Conservation (phyloP, 2,888 invertebrate genomes). For the Xestoiulus laeticollis region DNA sequence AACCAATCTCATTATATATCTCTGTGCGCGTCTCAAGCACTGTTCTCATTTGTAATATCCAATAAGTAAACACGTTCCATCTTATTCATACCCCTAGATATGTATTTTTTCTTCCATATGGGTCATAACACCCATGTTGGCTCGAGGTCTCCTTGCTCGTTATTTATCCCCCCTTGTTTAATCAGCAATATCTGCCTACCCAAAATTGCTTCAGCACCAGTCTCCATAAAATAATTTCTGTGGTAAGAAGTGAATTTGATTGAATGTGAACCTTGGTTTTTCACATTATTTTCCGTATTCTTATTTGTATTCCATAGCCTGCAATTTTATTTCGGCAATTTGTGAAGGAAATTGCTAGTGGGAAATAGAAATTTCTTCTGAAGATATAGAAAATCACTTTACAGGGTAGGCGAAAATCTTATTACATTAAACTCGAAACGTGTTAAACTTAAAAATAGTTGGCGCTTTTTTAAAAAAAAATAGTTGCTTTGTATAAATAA, state of each 20-base stretch:
- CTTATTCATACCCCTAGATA: slow-evolving; percentile 20
- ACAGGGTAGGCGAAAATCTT: not conserved
- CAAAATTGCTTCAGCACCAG: not conserved
- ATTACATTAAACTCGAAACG: no score
- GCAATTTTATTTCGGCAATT: not conserved
- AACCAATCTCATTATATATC: slow-evolving; percentile 35
- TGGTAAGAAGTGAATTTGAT: not conserved
- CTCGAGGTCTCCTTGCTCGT: not conserved
- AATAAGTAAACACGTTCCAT: not conserved
- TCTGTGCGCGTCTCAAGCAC: not conserved
- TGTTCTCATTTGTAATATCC: slow-evolving; percentile 24
- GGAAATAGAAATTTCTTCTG: not conserved
- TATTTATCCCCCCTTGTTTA: slow-evolving; percentile 25
- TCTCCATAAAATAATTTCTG: slow-evolving; percentile 25
- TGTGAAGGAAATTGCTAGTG: not conserved
- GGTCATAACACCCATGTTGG: not conserved
- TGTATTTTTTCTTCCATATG: not conserved
- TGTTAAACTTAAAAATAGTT: not conserved
- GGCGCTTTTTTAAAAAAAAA: no score
- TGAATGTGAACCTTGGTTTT: not conserved
- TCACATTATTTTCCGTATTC: not conserved
- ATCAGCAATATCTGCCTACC: slow-evolving; percentile 19
- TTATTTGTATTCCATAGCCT: not conserved
- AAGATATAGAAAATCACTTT: not conserved
- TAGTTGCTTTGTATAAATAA: no score